Evolutionary conservation across 2,113 vertebrate species (phyloP).

Genomic region (Bubalus kerabau): DNA sequence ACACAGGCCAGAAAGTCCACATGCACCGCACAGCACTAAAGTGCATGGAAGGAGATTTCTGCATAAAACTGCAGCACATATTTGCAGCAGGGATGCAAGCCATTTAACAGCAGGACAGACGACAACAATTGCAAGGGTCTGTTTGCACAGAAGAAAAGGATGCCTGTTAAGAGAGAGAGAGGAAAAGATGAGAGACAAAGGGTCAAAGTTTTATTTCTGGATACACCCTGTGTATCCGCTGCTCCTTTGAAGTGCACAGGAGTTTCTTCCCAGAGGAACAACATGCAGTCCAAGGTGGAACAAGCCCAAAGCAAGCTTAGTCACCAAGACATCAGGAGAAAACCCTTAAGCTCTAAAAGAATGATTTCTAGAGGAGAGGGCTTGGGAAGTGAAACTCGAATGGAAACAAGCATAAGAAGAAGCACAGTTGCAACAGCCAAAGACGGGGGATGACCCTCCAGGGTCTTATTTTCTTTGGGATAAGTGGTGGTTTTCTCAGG

Average conservation of each 20-base stretch:
- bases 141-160: conserved; percentile 45
- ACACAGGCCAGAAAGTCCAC: background rate
- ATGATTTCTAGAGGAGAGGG: background rate
- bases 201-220: conserved; percentile 47
- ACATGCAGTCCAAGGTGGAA: background rate
- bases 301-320: background rate
- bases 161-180: background rate
- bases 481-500: background rate
- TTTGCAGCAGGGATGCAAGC: background rate
- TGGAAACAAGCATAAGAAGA: background rate
- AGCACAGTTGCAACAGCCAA: background rate
- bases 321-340: background rate
- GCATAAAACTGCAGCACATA: background rate
- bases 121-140: background rate
- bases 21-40: background rate
- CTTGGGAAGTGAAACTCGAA: background rate
- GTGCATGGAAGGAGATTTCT: background rate
- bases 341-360: background rate
- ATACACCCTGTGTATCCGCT: conserved; percentile 6
- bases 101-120: background rate
- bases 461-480: background rate
- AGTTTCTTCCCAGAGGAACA: background rate
- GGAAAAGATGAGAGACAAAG: conserved; percentile 32
- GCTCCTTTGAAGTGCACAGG: conserved; percentile 37
- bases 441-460: background rate